A percentile compares a stretch with the other conserved stretches of the same genome.
Conservation (phyloP, 1,140 invertebrate species). For the Olivierus martensii region DNA sequence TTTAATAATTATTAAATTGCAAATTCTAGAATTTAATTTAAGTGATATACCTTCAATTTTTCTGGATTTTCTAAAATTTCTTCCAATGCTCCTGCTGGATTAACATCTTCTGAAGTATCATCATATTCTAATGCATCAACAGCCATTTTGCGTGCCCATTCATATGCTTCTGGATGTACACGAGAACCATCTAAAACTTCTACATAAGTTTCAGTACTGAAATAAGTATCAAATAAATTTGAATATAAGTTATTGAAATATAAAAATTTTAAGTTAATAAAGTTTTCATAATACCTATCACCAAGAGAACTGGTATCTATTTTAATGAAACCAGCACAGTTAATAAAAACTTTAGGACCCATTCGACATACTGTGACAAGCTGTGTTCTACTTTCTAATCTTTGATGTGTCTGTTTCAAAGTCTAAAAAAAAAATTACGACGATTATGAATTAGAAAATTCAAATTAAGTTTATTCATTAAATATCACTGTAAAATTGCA, state of each 20-base stretch:
- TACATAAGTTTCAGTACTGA: slow-evolving; percentile 78
- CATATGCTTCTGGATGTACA: slow-evolving; percentile 97
- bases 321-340: slow-evolving; percentile 98
- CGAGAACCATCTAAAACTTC: slow-evolving; percentile 95
- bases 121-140: slow-evolving; percentile 98
- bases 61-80: slow-evolving; percentile 95
- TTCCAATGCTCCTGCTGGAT: slow-evolving; percentile 90
- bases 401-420: slow-evolving; percentile 83
- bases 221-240: background rate
- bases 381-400: slow-evolving; percentile 87
- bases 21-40: no score
- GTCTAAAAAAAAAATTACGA: no score
- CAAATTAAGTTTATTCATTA: no score
- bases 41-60: slow-evolving; percentile 65
- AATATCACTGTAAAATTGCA: no score
- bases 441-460: no score
- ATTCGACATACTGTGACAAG: slow-evolving; percentile 89
- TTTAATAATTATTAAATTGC: no score
- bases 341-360: slow-evolving; percentile 97
- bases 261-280: background rate
- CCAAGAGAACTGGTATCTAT: slow-evolving; percentile 91
- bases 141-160: slow-evolving; percentile 99
- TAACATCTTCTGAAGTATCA: slow-evolving; percentile 69
- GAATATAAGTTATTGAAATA: no score
- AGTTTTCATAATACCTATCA: slow-evolving; percentile 34